A percentile compares a stretch with the other conserved stretches of the same genome.
Evolutionary conservation across 2,113 vertebrate species (phyloP).

Genomic region (Morone chrysops): DNA sequence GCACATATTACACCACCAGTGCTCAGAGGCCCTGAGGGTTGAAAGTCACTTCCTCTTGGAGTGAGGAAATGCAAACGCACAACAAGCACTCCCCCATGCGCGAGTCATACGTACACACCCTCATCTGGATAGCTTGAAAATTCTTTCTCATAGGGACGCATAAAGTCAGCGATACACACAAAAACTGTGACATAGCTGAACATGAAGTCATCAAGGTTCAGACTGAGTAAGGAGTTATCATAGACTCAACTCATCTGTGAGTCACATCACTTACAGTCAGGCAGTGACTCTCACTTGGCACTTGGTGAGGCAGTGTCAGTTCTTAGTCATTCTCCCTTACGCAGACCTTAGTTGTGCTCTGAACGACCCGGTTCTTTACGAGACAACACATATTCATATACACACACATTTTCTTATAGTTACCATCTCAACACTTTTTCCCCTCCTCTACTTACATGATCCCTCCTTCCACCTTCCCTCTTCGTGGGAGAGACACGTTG

Average conservation of each 20-base stretch:
- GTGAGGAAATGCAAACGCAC: constrained; percentile 67
- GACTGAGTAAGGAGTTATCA: constrained; percentile 40
- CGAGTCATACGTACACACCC: constrained; percentile 61
- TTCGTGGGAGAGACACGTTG: constrained; percentile 62
- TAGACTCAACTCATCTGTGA: constrained; percentile 61
- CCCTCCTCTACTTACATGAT: constrained; percentile 8
- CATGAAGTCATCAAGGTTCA: constrained; percentile 39
- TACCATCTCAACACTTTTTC: constrained; percentile 15
- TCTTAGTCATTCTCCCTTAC: constrained; percentile 59
- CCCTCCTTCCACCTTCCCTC: constrained; percentile 34
- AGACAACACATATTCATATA: constrained; percentile 20
- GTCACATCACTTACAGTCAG: constrained; percentile 76
- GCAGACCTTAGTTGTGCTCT: constrained; percentile 29
- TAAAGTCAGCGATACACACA: background rate
- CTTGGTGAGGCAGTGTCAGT: constrained; percentile 64
- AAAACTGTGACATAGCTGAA: constrained; percentile 14
- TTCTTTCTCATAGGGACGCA: constrained; percentile 1
- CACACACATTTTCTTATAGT: constrained; percentile 7
- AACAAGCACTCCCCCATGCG: constrained; percentile 65
- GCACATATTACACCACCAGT: constrained; percentile 62
- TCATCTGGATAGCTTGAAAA: constrained; percentile 21
- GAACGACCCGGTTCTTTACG: constrained; percentile 39
- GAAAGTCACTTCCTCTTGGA: constrained; percentile 75
- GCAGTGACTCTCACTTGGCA: constrained; percentile 59
- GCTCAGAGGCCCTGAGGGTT: constrained; percentile 60